Conservation (phyloP, 2,797 vertebrate species). For the Cetoscarus ocellatus region DNA sequence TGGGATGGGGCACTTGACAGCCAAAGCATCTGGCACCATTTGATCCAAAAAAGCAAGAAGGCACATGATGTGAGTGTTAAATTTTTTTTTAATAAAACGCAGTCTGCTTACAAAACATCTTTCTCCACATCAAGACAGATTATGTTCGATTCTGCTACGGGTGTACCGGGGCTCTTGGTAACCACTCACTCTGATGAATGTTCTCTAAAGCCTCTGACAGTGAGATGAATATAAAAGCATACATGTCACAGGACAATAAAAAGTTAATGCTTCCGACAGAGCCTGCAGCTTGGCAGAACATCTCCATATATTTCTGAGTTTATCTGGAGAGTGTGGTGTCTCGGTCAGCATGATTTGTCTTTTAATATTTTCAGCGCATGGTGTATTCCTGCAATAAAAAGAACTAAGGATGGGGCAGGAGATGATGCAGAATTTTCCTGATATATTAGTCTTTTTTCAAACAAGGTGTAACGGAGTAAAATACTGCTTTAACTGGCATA, state of each 20-base stretch:
- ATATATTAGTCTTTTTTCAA: no score
- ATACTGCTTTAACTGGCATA: no score
- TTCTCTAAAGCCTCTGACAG: conserved; percentile 32
- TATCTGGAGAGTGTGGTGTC: conserved; percentile 8
- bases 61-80: conserved; percentile 21
- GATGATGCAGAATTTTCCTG: no score
- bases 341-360: conserved; percentile 34
- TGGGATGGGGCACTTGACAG: conserved; percentile 29
- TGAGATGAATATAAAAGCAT: conserved; percentile 47
- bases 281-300: conserved; percentile 33
- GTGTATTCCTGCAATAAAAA: conserved; percentile 31
- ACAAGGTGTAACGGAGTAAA: no score
- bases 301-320: conserved; percentile 12
- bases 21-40: conserved; percentile 30
- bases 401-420: conserved; percentile 6
- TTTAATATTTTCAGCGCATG: conserved; percentile 34
- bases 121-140: conserved; percentile 38
- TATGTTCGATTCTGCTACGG: conserved; percentile 19
- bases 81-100: conserved; percentile 22
- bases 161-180: conserved; percentile 15
- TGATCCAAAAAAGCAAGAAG: conserved; percentile 31
- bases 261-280: conserved; percentile 43
- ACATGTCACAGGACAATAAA: conserved; percentile 44
- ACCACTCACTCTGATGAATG: conserved; percentile 40
- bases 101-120: conserved; percentile 39